phyloP scores from a whole-genome alignment of 2,888 invertebrate genomes.

The Hemithea aestivaria region DNA sequence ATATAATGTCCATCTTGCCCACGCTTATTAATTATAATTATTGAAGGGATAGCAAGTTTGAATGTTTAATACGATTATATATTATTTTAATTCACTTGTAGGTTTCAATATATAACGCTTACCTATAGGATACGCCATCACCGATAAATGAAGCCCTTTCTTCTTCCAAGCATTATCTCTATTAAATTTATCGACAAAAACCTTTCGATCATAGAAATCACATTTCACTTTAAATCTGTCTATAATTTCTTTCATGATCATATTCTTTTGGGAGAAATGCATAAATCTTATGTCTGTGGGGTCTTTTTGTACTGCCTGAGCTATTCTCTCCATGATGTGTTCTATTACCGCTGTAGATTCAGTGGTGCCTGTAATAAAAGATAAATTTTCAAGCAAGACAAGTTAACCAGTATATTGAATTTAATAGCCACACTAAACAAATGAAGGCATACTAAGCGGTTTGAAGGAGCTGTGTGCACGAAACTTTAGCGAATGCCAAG shows the following conservation, averaged over 20 bases:
- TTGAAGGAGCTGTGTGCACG: too few species aligned
- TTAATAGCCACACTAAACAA: too few species aligned
- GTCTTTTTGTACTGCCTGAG: slow-evolving; percentile 71
- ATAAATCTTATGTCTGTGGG: slow-evolving; percentile 72
- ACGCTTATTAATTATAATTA: too few species aligned
- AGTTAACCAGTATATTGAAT: neutral
- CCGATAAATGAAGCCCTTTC: slow-evolving; percentile 79
- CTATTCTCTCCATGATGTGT: slow-evolving; percentile 81
- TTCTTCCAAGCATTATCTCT: slow-evolving; percentile 87
- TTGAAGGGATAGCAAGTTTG: too few species aligned
- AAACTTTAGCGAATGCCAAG: too few species aligned
- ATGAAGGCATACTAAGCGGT: too few species aligned
- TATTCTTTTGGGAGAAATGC: slow-evolving; percentile 58
- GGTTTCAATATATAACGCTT: too few species aligned
- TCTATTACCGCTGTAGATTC: slow-evolving; percentile 78
- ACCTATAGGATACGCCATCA: slow-evolving; percentile 81
- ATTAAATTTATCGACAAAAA: slow-evolving; percentile 78
- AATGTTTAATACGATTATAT: too few species aligned
- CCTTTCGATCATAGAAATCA: slow-evolving; percentile 74
- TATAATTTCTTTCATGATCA: slow-evolving; percentile 64
- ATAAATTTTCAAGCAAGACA: neutral
- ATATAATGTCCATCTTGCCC: too few species aligned
- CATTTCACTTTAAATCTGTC: slow-evolving; percentile 74
- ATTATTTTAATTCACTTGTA: too few species aligned
- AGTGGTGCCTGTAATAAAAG: slow-evolving; percentile 52